These are phyloP conservation scores for Champsocephalus esox DNA, from an alignment of 2,797 vertebrate genomes.

Conservation along the genomic window DNA sequence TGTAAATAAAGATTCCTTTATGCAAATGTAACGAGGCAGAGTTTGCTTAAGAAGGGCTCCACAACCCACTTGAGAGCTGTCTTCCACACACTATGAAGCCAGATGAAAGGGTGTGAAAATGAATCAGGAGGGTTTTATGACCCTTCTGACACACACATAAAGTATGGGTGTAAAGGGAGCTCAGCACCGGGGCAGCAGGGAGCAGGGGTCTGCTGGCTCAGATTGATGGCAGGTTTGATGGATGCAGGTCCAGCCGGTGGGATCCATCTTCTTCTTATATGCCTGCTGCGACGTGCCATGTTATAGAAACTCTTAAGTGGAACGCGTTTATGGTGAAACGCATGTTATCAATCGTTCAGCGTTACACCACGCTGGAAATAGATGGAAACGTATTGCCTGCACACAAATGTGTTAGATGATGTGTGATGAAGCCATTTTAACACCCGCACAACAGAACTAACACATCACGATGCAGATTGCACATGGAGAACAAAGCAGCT, in stretches of 20 bases:
- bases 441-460: neutral
- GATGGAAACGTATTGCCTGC: conserved; percentile 10
- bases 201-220: conserved; percentile 34
- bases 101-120: conserved; percentile 40
- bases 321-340: conserved; percentile 23
- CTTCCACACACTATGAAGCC: conserved; percentile 16
- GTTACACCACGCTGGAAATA: conserved; percentile 19
- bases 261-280: conserved; percentile 35
- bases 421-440: conserved; percentile 22
- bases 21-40: conserved; percentile 17
- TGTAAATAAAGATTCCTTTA: conserved; percentile 35
- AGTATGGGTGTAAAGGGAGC: conserved; percentile 55
- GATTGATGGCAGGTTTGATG: conserved; percentile 59
- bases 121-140: conserved; percentile 65
- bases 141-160: conserved; percentile 61
- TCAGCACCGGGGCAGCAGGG: conserved; percentile 27
- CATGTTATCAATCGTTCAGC: conserved; percentile 29
- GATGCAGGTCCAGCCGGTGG: conserved; percentile 18
- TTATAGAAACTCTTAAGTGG: conserved; percentile 13
- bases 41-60: conserved; percentile 1
- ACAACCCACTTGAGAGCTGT: conserved; percentile 11
- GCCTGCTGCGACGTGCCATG: conserved; percentile 18
- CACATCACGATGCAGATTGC: neutral
- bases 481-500: conserved; percentile 7
- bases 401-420: neutral